A percentile compares a stretch with the other conserved stretches of the same genome.
Evolutionary conservation across 2,797 vertebrate species (phyloP).

Genomic region (Petrocephalus schoutedeni): DNA sequence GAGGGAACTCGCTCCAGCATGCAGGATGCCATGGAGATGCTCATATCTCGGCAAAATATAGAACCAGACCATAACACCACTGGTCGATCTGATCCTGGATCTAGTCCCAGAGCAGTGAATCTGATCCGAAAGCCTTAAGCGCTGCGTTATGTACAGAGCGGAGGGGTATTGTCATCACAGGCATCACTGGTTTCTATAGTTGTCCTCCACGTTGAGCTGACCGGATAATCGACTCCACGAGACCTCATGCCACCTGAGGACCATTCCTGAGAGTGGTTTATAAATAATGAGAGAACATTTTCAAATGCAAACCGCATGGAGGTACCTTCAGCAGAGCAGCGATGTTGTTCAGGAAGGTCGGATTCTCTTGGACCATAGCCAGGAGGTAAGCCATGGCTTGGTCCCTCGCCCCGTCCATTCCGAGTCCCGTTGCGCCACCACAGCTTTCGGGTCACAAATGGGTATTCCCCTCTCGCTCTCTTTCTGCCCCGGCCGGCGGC

Average conservation of each 20-base stretch:
- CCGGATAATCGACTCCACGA: not conserved
- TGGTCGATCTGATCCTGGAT: not conserved
- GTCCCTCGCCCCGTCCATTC: not conserved
- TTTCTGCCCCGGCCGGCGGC: not conserved
- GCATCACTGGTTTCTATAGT: not conserved
- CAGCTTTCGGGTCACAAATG: not conserved
- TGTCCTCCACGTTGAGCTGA: not conserved
- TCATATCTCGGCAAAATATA: not conserved
- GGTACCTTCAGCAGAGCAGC: slow-evolving; percentile 12
- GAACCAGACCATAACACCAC: not conserved
- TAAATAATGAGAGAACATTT: not conserved
- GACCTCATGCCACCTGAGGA: not conserved
- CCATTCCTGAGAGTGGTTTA: not conserved
- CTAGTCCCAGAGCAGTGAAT: not conserved
- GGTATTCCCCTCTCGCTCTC: too few species aligned
- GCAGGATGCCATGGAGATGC: not conserved
- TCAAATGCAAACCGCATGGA: not conserved
- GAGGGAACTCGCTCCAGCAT: not conserved
- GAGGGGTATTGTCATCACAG: not conserved
- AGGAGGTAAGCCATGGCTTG: not conserved
- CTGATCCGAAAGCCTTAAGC: not conserved
- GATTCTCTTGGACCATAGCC: slow-evolving; percentile 8
- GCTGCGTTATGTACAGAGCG: not conserved
- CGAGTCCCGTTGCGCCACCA: not conserved
- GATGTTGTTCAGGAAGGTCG: slow-evolving; percentile 4